A percentile compares a stretch with the other conserved stretches of the same genome.
Evolutionary conservation across 2,797 vertebrate genomes (phyloP).

Genomic region (Cyclopterus lumpus): DNA sequence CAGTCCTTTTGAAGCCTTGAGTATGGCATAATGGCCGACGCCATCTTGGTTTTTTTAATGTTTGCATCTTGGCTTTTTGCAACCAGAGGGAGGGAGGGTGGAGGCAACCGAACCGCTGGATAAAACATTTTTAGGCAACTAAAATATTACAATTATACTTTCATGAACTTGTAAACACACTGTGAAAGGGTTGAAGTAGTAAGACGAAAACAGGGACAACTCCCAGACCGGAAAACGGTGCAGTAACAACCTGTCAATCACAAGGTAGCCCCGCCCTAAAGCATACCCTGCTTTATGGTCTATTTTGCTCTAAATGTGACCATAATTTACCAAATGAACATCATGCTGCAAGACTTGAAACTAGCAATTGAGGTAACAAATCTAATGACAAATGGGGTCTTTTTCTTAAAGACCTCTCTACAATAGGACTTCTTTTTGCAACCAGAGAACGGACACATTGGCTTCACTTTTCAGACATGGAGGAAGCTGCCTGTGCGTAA

Average conservation of each 20-base stretch:
- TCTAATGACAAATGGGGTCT: neutral
- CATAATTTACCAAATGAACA: neutral
- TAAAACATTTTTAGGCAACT: neutral
- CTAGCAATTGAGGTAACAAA: neutral
- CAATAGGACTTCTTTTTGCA: neutral
- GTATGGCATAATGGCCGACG: neutral
- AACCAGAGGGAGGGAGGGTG: no score
- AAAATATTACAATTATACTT: neutral
- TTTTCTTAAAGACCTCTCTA: neutral
- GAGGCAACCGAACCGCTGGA: no score
- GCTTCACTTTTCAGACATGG: neutral
- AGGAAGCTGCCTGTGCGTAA: no score
- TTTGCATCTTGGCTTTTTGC: no score
- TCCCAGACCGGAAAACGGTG: neutral
- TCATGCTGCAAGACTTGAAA: neutral
- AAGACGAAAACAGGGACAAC: neutral
- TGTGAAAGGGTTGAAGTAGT: neutral
- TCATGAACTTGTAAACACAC: no score
- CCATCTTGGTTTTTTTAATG: neutral
- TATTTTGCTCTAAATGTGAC: neutral
- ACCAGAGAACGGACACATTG: neutral
- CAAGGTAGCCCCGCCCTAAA: neutral
- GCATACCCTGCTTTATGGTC: neutral
- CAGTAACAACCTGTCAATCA: neutral
- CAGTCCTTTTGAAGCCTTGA: neutral